These are phyloP conservation scores for Triplophysa bombifrons DNA, from an alignment of 2,797 vertebrate genomes.

Conservation along the genomic window DNA sequence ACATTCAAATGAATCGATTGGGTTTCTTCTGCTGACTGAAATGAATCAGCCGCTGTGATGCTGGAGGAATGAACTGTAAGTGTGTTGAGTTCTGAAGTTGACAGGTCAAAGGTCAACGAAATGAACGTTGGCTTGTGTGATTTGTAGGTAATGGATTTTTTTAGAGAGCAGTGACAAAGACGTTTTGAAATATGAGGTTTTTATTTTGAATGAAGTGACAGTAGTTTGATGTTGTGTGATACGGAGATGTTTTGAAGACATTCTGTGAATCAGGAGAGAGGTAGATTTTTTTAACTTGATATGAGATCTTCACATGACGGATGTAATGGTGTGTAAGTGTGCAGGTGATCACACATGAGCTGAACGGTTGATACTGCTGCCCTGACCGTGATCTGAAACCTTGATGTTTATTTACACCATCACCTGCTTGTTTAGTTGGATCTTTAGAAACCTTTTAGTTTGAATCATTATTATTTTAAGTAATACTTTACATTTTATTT, in stretches of 20 bases:
- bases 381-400: neutral
- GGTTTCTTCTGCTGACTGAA: no score
- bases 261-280: no score
- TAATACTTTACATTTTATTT: neutral
- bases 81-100: neutral
- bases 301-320: no score
- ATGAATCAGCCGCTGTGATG: no score
- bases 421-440: neutral
- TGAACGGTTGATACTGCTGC: neutral
- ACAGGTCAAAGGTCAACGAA: no score
- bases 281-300: no score
- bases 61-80: no score
- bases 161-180: neutral
- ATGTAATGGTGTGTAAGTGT: neutral
- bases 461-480: neutral
- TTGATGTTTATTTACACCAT: constrained; percentile 6
- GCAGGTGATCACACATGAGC: neutral
- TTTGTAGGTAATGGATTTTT: neutral
- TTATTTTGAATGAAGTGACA: neutral
- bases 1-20: no score
- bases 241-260: no score
- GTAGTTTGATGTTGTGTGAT: no score
- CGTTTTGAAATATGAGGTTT: no score
- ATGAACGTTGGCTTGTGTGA: neutral
- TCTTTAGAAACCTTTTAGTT: neutral